Evolutionary conservation across 2,113 vertebrate species (phyloP), one percentile per base, ranked within the genome.

Genomic region (Menura novaehollandiae): DNA sequence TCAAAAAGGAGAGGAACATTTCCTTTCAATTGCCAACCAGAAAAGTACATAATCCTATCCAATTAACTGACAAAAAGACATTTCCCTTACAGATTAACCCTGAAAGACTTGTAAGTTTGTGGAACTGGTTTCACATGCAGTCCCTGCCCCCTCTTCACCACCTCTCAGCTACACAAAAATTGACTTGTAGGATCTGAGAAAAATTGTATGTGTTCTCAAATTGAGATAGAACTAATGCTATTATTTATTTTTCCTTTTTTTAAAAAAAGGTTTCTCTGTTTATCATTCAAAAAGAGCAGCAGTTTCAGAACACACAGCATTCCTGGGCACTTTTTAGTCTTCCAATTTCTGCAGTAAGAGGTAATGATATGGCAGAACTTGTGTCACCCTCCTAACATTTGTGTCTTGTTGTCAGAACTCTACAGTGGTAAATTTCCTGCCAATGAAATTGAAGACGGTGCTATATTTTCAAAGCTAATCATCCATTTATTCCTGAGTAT

Each of bases 61-160:
- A 96, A 89, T 95, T 95, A 96, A 87, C n/a, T 94, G 77, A 64
- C 49, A 84, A 87, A 89, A 95, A 91, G 64, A 75, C 66, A 84
- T 88, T 86, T 96, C 56, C 22, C 30, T 89, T 80, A 44, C 39
- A 75, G 60, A 85, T 89, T 91, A 95, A 95, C 73, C 60, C 41
- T 53, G 74, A 84, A 75, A 85, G 49, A 87, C 89, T 85, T 84
- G 17, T 47, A 30, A 66, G 27, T 89, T 85, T 88, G 67, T 67
- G 91, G 56, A 85, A 18, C 23, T 78, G 23, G 35, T 87, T 91
- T 85, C 47, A n/a, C 56, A 44, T 20, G 22, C 13, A 60, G 24
- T 72, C 43, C 9, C 44, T 81, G 33, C 5, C 10, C 32, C 9
- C 19, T 87, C 63, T 80, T 74, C 27, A 39, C 30, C 7, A 63